Conservation (phyloP, 2,888 invertebrate species). For the Selenia dentaria region DNA sequence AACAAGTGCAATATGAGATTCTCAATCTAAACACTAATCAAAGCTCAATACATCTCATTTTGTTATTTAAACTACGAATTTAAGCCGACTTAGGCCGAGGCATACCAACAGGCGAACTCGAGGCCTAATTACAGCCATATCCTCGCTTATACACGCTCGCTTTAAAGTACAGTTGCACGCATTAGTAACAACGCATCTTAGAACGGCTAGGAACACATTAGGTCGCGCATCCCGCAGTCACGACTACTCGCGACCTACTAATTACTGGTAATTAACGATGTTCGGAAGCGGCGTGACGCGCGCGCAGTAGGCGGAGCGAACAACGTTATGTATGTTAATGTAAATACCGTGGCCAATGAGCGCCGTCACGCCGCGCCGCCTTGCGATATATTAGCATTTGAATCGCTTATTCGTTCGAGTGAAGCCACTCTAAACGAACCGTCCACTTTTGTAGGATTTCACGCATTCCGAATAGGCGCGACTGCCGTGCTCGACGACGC, state of each 20-base stretch:
- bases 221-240: constrained; percentile 59
- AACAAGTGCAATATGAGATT: too few species aligned
- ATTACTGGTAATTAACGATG: constrained; percentile 77
- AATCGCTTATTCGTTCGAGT: constrained; percentile 74
- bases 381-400: constrained; percentile 84
- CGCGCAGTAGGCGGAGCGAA: constrained; percentile 69
- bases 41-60: too few species aligned
- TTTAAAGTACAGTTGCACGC: constrained; percentile 34
- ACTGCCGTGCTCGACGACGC: constrained; percentile 10
- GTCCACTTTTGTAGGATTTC: constrained; percentile 62
- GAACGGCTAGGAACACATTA: constrained; percentile 40
- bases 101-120: too few species aligned
- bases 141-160: constrained; percentile 11
- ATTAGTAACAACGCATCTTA: constrained; percentile 27
- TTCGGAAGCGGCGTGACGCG: constrained; percentile 74
- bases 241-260: constrained; percentile 70
- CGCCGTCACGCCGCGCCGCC: constrained; percentile 70
- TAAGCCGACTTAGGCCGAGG: too few species aligned
- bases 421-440: constrained; percentile 47
- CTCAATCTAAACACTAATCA: too few species aligned
- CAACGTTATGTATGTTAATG: constrained; percentile 77
- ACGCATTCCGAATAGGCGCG: constrained; percentile 61
- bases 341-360: constrained; percentile 77
- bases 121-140: constrained; percentile 1
- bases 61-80: too few species aligned